Evolutionary conservation across 2,113 vertebrate species (phyloP).

Genomic region (Epinephelus moara): DNA sequence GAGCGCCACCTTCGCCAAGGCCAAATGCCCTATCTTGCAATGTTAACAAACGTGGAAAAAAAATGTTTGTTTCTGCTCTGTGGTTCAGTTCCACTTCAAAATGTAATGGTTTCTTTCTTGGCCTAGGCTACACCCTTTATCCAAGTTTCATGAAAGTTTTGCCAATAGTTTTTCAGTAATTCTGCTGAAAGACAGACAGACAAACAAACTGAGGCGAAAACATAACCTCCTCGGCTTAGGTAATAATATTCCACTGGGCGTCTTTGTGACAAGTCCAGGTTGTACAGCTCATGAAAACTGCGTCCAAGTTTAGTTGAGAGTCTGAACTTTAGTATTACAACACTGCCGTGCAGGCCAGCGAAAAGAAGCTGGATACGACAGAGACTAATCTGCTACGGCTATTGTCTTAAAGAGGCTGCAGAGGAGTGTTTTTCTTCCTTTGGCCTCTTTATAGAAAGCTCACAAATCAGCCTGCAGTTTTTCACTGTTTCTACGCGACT

Average conservation of each 20-base stretch:
- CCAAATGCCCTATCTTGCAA: too few species aligned
- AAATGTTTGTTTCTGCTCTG: too few species aligned
- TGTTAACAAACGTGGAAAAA: too few species aligned
- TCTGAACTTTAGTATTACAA: constrained; percentile 29
- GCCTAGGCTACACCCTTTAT: too few species aligned
- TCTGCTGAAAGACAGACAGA: too few species aligned
- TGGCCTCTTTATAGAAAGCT: constrained; percentile 36
- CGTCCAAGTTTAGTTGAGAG: constrained; percentile 21
- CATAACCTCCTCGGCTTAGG: too few species aligned
- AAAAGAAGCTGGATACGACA: constrained; percentile 19
- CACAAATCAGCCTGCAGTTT: constrained; percentile 53
- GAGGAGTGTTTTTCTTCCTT: constrained; percentile 35
- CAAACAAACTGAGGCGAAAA: too few species aligned
- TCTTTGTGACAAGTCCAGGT: constrained; percentile 22
- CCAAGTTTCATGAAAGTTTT: too few species aligned
- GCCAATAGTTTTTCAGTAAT: too few species aligned
- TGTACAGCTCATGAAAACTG: constrained; percentile 26
- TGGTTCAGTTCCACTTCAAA: too few species aligned
- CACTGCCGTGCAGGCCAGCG: neutral
- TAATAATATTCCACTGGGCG: neutral
- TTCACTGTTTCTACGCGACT: neutral
- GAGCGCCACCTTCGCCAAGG: too few species aligned
- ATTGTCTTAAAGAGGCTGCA: constrained; percentile 26
- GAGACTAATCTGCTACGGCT: constrained; percentile 38
- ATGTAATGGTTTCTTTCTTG: too few species aligned